Base-by-base conservation (phyloP, 2,888 invertebrate genomes). In the Rhingia rostrata region DNA sequence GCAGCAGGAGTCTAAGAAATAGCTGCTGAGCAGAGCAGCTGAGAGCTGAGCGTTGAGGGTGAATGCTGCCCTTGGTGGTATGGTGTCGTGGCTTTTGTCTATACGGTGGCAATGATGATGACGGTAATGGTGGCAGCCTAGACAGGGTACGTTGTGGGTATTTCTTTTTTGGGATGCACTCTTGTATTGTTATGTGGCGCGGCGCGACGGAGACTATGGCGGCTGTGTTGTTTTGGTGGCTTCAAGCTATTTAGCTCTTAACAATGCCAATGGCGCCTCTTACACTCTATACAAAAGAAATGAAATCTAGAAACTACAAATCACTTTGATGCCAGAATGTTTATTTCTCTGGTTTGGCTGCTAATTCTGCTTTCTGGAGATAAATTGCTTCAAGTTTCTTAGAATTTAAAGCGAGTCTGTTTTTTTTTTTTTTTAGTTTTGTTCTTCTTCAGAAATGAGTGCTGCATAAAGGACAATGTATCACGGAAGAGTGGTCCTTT, bases 261-360 rank as follows among this genome's bases (percentile, higher is more conserved):
- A 84, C 84, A 84, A 84, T 84, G 80, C 74, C 84, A 70, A 70
- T 80, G 84, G 84, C 84, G 84, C 84, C 84, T 84, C 80, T 80
- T 69, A 84, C 84, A 84, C 60, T 84, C 70, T 70, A 74, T 64
- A 80, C 80, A 84, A 84, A 70, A 75, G 84, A 66, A 80, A 74
- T 49, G 60, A 66, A 80, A 64, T 66, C 64, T 60, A 75, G 54
- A 70, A 84, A 80, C 84, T 80, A 84, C 84, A 84, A 84, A 84
- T 84, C 84, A 84, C 84, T 80, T 84, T 70, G 80, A 84, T 74
- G 80, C 60, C 80, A 61, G 69, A 70, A 75, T 75, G 74, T 69
- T 45, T 66, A 80, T 80, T 73, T 80, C 70, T 69, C 45, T 54
- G 37, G 73, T 53, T 60, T 41, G 74, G 66, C 70, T 80, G 84